Evolutionary conservation across 2,888 invertebrate species (phyloP).

Genomic region (Thecophora atra): DNA sequence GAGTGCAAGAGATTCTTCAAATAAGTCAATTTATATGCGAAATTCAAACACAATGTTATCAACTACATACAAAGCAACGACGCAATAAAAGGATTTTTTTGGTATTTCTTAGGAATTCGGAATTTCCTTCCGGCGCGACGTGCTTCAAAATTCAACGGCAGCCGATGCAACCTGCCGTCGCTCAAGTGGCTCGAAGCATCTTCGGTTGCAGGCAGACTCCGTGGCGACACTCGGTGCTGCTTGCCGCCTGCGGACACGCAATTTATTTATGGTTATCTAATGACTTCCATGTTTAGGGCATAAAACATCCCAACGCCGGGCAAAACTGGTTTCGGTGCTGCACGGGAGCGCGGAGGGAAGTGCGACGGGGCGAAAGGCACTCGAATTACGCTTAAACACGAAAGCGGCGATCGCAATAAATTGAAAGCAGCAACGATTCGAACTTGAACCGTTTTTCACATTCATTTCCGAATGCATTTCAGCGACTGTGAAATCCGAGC

Average conservation of each 20-base stretch:
- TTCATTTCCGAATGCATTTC: too few relatives aligned
- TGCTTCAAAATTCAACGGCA: neutral
- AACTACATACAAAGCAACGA: neutral
- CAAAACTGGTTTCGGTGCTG: neutral
- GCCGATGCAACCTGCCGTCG: neutral
- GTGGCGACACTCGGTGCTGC: conserved; percentile 16
- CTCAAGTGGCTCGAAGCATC: neutral
- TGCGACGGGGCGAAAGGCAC: conserved; percentile 3
- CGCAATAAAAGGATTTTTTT: neutral
- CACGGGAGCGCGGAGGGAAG: neutral
- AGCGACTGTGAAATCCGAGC: neutral
- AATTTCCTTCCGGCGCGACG: conserved; percentile 28
- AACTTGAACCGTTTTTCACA: neutral
- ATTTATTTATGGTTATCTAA: conserved; percentile 35
- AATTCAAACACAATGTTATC: conserved; percentile 17
- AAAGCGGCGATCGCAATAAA: conserved; percentile 3
- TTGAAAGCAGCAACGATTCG: neutral
- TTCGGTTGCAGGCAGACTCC: conserved; percentile 16
- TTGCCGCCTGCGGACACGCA: neutral
- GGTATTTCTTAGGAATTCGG: conserved; percentile 33
- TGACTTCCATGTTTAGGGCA: conserved; percentile 29
- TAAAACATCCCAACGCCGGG: neutral
- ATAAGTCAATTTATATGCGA: conserved; percentile 63
- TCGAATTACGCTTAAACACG: conserved; percentile 19
- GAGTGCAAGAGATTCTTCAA: conserved; percentile 40